A percentile compares a stretch with the other conserved stretches of the same genome.
phyloP scores from a whole-genome alignment of 2,113 vertebrate species.

The Gopherus flavomarginatus region DNA sequence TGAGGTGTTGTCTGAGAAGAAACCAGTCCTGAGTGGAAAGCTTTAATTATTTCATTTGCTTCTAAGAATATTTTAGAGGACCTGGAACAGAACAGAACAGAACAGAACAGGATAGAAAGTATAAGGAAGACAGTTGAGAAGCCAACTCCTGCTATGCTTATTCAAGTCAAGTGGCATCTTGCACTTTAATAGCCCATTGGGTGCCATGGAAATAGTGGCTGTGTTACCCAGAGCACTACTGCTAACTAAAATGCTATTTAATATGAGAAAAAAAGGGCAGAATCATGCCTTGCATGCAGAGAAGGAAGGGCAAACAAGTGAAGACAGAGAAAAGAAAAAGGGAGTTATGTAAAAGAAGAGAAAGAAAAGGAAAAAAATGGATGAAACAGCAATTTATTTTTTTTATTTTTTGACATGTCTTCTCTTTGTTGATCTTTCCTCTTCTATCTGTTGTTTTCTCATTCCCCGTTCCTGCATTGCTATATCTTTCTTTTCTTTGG shows the following conservation, averaged over 20 bases:
- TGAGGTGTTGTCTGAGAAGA: neutral
- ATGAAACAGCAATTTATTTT: neutral
- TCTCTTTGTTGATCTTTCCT: neutral
- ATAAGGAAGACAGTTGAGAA: neutral
- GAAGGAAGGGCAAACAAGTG: neutral
- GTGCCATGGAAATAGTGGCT: neutral
- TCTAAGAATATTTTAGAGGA: neutral
- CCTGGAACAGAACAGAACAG: neutral
- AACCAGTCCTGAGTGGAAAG: accelerated
- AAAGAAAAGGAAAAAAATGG: neutral
- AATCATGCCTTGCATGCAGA: neutral
- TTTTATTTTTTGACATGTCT: neutral
- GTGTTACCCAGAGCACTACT: neutral
- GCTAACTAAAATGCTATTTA: neutral
- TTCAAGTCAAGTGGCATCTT: neutral
- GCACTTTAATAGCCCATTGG: neutral
- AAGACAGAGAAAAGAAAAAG: neutral
- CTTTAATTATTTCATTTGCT: neutral
- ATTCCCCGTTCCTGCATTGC: neutral
- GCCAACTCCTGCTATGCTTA: neutral
- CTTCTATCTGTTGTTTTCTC: neutral
- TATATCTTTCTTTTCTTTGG: neutral
- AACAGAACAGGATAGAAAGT: neutral
- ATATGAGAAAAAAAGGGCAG: neutral
- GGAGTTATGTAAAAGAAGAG: neutral